Evolutionary conservation across 2,797 vertebrate species (phyloP), one percentile per base, ranked within the genome.

Genomic region (Epinephelus coioides): DNA sequence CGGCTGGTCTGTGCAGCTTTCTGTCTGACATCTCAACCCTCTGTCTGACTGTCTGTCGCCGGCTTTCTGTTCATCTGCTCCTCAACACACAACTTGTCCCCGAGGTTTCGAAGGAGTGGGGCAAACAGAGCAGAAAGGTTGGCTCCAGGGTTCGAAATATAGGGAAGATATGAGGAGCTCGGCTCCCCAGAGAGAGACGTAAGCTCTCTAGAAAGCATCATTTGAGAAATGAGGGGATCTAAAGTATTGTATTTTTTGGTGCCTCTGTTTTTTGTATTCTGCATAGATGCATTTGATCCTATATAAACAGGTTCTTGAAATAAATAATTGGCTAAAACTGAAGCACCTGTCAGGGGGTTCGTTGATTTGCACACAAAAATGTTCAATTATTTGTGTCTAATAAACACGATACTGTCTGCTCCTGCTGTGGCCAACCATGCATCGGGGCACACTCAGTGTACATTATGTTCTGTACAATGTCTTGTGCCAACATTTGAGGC

Each of bases 11-110:
- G 69, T 17, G 57, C 68, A 50, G 81, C 81, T 73, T 21, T 79
- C 88, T 66, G 88, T 79, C 81, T 87, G 71, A 82, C 78, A 73
- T 82, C 73, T 82, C 78, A 43, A 63, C 70, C 60, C 54, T 73
- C 62, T 2, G 62, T 68, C 78, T 80, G 78, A 59, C 62, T 43
- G 72, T 68, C 74, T 83, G 81, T 70, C 60, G 51, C 79, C 78
- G 49, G 64, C 34, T 73, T 49, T 65, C 79, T 69, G 77, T 85
- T 70, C 18, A 72, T 81, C 73, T 75, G 57, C 61, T 64, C 34
- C 69, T 38, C 12, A 11, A 34, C 66, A 34, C 73, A 59, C 56
- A 71, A 53, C 59, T 44, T 59, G 49, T 55, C 50, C 64, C 63
- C 1, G 47, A 82, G 64, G 40, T 66, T 86, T 67, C 1, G 0